Evolutionary conservation across 2,888 invertebrate genomes (phyloP).

Genomic region (Teinopalpus imperialis): DNA sequence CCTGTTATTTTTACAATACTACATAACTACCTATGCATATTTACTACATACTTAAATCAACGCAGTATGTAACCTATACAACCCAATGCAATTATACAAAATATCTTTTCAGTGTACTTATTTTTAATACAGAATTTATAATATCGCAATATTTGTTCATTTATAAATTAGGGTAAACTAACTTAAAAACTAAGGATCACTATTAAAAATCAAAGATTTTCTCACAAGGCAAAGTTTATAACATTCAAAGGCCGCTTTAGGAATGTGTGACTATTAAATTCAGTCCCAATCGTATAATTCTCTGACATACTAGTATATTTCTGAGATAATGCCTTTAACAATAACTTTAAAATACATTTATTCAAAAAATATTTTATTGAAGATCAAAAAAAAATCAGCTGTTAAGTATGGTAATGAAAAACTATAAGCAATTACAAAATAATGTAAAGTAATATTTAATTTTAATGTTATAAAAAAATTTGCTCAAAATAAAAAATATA

Average conservation of each 20-base stretch:
- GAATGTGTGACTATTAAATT: slow-evolving; percentile 45
- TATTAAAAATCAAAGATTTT: slow-evolving; percentile 9
- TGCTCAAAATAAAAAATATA: no score
- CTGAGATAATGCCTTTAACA: no score
- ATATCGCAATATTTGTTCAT: slow-evolving; percentile 71
- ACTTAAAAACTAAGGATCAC: slow-evolving; percentile 40
- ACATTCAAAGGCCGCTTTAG: slow-evolving; percentile 40
- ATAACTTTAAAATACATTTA: no score
- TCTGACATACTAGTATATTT: no score
- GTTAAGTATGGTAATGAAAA: no score
- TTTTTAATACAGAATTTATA: slow-evolving; percentile 58
- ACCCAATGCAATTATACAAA: slow-evolving; percentile 79
- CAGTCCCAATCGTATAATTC: slow-evolving; percentile 1
- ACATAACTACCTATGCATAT: slow-evolving; percentile 47
- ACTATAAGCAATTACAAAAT: no score
- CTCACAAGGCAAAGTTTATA: slow-evolving; percentile 3
- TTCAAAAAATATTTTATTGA: no score
- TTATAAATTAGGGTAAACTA: slow-evolving; percentile 49
- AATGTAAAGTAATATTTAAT: no score
- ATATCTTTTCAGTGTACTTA: slow-evolving; percentile 73
- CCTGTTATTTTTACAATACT: slow-evolving; percentile 65
- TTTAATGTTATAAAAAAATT: no score
- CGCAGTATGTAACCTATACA: slow-evolving; percentile 64
- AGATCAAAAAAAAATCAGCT: no score
- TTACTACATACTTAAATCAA: slow-evolving; percentile 53